Conservation (phyloP, 1,140 invertebrate species). For the Drosophila leontia region DNA sequence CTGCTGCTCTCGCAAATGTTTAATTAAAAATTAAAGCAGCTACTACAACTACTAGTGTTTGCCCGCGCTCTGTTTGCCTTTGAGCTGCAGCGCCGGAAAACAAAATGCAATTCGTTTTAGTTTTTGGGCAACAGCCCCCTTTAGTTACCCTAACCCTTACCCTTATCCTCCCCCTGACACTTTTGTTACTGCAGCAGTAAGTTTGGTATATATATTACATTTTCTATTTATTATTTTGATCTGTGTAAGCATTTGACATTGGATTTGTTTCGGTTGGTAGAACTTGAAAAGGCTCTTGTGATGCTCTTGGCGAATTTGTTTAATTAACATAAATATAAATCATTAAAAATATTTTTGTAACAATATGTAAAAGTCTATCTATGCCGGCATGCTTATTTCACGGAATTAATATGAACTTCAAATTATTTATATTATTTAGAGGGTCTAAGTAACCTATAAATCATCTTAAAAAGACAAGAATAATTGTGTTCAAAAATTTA, state of each 20-base stretch:
- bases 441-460: too few relatives aligned
- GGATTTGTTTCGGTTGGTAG: not conserved
- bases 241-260: conserved; percentile 23
- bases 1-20: conserved; percentile 51
- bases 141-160: not conserved
- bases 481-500: too few relatives aligned
- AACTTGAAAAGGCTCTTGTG: not conserved
- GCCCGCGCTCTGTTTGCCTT: conserved; percentile 45
- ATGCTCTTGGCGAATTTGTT: conserved; percentile 1
- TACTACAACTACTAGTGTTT: conserved; percentile 52
- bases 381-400: too few relatives aligned
- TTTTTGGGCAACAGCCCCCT: not conserved
- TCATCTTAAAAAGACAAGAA: too few relatives aligned
- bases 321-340: too few relatives aligned
- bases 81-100: conserved; percentile 31
- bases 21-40: conserved; percentile 79
- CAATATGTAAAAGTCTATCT: too few relatives aligned
- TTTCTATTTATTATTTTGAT: conserved; percentile 19
- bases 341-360: too few relatives aligned
- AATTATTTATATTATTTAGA: too few relatives aligned
- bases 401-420: too few relatives aligned
- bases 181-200: conserved; percentile 31
- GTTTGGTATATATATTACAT: conserved; percentile 15
- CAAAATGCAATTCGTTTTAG: conserved; percentile 48
- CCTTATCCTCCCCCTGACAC: not conserved